Evolutionary conservation across 1,140 invertebrate species (phyloP), one percentile per base, ranked within the genome.

Genomic region (Drosophila lowei): DNA sequence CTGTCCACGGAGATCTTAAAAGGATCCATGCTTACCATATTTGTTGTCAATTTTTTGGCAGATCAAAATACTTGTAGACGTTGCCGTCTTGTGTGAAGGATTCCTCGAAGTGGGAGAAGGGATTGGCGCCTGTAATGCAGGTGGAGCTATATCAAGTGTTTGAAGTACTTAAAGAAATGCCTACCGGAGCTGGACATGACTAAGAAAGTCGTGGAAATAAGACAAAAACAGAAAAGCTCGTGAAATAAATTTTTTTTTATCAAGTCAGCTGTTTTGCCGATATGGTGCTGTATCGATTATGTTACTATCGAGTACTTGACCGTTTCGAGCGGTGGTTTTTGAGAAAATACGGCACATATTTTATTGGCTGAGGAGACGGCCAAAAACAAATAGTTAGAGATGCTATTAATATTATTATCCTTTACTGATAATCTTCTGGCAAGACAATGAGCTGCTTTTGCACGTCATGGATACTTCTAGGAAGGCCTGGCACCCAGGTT

Each of bases 41-140:
- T 96, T 94, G 61, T 93, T 90, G 83, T 95, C 93, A 90, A 96
- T 92, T 41, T 41, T 92, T 79, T 25, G 93, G 81, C 38, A 98
- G 76, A 92, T 97, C 95, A 92, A 94, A 98, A 85, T 96, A 98
- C 54, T 94, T 93, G 78, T 93, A 97, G 3, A 93, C 91, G 43
- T 94, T 94, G 1, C 93, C 95, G 68, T 93, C 93, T 23, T 96
- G 90, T 3, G 92, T 91, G n/a, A 97, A 89, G 1, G 93, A 93
- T 90, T 96, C 95, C 56, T 97, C 75, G 25, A 62, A 72, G 8
- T 55, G 68, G 44, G 34, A 92, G 90, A 94, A 97, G 13, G 96
- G 96, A 92, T 97, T 97, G 62, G 91, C 79, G 52, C 85, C 94
- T 95, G 57, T 16, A 70, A 62, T 44, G 18, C 7, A 15, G 1